Base-by-base conservation (phyloP, 2,888 invertebrate species). In the Drosophila buzzatii region DNA sequence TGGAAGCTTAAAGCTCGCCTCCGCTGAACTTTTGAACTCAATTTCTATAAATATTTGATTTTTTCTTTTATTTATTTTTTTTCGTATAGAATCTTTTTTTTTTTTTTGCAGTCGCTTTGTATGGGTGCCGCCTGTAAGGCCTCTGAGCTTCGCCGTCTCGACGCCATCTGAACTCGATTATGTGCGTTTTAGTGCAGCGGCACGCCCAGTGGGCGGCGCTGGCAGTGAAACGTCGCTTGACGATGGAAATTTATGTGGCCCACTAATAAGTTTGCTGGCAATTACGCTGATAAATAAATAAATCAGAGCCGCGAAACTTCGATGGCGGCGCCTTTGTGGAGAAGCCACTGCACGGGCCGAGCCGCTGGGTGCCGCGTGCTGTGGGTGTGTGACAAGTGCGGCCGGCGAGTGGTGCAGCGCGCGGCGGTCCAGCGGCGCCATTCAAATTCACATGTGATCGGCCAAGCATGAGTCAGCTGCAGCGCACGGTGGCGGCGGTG, bases 221-320 rank as follows among this genome's bases (percentile, higher is more conserved):
- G 37, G 47, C 20, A 37, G 41, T 7, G 16, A 14, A 45, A 23
- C 68, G 16, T 39, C 53, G 73, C 65, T 75, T 75, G 68, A 60
- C 69, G 57, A 9, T 69, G 65, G 59, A 70, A 74, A 80, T 80
- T 74, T 69, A 80, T 80, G 80, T 77, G 52, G 78, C 53, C 67
- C 49, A 67, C 71, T 77, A 77, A 80, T 80, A 82, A 81, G 78
- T 82, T 74, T 57, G 76, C 69, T 53, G 67, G 84, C 79, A 84
- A 84, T 82, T 82, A 84, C 64, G 80, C 74, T 86, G 80, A 85
- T 82, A 86, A 86, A 82, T 84, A 86, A 86, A 88, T 86, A 89
- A 89, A 89, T 85, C 86, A 88, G 72, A 65, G 76, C 66, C n/a
- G 71, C 63, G 31, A 45, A 45, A 20, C 41, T 42, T 57, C 70